phyloP scores from a whole-genome alignment of 2,113 vertebrate genomes.

The Cottus gobio region DNA sequence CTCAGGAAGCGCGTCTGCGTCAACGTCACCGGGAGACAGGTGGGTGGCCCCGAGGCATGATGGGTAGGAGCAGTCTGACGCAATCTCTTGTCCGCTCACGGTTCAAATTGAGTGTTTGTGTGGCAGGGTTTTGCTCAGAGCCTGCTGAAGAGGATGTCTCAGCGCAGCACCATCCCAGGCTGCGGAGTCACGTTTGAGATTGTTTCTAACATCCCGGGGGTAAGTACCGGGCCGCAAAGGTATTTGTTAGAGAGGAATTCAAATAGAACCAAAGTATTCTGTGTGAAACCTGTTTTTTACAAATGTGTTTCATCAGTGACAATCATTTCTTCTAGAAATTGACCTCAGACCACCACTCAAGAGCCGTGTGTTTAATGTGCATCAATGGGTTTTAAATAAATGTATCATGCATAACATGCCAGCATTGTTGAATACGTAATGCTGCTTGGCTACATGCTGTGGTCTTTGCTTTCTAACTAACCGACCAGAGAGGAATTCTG shows the following conservation, averaged over 20 bases:
- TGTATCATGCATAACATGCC: background rate
- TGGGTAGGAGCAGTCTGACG: background rate
- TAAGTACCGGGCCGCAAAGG: constrained; percentile 56
- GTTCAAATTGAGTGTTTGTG: background rate
- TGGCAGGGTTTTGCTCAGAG: constrained; percentile 94
- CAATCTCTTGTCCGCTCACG: background rate
- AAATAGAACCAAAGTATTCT: no score
- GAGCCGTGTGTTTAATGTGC: no score
- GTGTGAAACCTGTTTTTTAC: no score
- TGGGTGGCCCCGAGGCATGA: background rate
- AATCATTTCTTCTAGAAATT: no score
- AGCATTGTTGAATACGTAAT: no score
- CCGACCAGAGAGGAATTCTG: no score
- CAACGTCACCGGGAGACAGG: constrained; percentile 80
- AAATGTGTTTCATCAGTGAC: no score
- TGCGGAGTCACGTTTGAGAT: constrained; percentile 96
- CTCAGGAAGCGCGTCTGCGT: constrained; percentile 95
- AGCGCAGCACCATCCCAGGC: constrained; percentile 89
- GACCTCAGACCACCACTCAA: no score
- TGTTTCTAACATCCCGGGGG: constrained; percentile 97
- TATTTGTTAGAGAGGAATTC: no score
- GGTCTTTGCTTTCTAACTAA: no score
- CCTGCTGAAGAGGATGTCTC: constrained; percentile 92
- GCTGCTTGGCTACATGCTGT: background rate
- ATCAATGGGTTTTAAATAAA: no score